phyloP scores from a whole-genome alignment of 1,140 invertebrate genomes.

The Delia radicum region DNA sequence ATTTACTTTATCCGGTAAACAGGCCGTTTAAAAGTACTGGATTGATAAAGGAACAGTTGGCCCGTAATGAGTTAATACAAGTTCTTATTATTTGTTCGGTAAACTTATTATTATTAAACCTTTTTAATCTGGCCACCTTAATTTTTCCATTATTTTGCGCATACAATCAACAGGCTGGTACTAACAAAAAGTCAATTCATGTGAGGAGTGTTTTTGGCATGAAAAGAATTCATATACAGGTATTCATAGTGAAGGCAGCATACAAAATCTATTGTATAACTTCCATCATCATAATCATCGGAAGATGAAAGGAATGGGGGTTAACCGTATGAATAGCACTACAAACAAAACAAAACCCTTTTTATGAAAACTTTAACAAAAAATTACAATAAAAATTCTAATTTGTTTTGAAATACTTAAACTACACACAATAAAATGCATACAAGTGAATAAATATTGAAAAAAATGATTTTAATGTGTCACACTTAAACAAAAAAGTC shows the following conservation, averaged over 20 bases:
- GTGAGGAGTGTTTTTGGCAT: neutral
- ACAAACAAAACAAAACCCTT: neutral
- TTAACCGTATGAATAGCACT: neutral
- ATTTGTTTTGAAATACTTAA: neutral
- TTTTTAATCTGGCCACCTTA: neutral
- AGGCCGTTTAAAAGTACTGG: too few relatives aligned
- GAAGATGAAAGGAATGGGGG: neutral
- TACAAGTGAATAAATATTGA: neutral
- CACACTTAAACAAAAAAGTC: too few relatives aligned
- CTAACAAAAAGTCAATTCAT: neutral
- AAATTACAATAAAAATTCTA: neutral
- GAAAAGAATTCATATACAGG: neutral
- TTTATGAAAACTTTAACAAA: neutral
- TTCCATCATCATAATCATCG: neutral
- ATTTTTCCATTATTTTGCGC: neutral
- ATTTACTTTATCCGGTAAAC: too few relatives aligned
- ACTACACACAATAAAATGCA: neutral
- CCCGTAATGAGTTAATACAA: too few relatives aligned
- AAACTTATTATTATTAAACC: too few relatives aligned
- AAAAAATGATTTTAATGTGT: too few relatives aligned
- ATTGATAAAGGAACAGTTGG: too few relatives aligned
- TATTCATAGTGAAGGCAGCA: neutral
- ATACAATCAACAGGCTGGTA: neutral
- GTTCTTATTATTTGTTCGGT: too few relatives aligned
- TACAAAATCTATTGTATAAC: neutral